Base-by-base conservation (phyloP, 2,797 vertebrate species). In the Lerista edwardsae region DNA sequence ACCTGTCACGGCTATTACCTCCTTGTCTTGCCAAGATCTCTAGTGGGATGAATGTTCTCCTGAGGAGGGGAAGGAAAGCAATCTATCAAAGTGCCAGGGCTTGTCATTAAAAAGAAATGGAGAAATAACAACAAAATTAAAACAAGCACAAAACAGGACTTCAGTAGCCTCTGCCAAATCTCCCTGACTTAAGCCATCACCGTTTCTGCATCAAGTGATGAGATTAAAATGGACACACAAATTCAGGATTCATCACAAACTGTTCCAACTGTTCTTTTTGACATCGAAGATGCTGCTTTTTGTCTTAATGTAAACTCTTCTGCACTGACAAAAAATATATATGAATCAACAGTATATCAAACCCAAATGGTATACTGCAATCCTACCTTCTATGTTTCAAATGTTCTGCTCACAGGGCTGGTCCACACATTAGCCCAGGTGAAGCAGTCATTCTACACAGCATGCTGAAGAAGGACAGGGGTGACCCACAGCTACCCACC, bases 61-160 rank as follows among this genome's bases (percentile, higher is more conserved):
- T 75, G 68, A 92, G 75, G 74, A 76, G 80, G 79, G 84, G 72
- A 84, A 6, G 6, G 78, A 93, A 88, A 75, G 76, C 59, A 93
- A 90, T 87, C 71, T 90, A 87, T 94, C 90, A 91, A 47, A 87
- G 39, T 91, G 91, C 88, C 90, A 94, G 86, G 84, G 27, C 75
- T 3, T 93, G 75, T 88, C 74, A 76, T 87, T 91, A 91, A 86
- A 89, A 85, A 75, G 75, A 84, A 93, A 90, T 6, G 82, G 90
- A 93, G 86, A 89, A 90, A 87, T 89, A 86, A 77, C 64, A 90
- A 77, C 67, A 82, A 86, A 72, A 84, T 59, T 31, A 47, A 55
- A 21, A 14, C 19, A 75, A 47, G 59, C 85, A 74, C 64, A 80
- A 15, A 68, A 15, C 57, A 80, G 19, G 29, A 64, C 55, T 65